Conservation (phyloP, 2,888 invertebrate species). For the Xanthorhoe designata region DNA sequence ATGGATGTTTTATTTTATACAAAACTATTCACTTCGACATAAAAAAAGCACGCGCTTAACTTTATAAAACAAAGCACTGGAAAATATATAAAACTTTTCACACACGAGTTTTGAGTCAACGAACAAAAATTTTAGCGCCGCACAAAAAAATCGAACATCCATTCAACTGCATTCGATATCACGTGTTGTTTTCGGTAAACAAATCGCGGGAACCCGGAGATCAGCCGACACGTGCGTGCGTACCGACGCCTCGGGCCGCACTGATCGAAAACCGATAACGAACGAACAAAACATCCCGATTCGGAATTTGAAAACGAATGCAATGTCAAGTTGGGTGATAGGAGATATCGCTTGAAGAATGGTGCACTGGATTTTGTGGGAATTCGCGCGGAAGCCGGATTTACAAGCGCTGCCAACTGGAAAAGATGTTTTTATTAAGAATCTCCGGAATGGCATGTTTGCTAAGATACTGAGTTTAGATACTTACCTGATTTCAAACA, state of each 20-base stretch:
- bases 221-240: constrained; percentile 65
- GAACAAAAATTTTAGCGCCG: constrained; percentile 7
- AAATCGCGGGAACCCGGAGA: constrained; percentile 52
- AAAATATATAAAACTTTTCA: constrained; percentile 10
- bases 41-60: not conserved
- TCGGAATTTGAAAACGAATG: constrained; percentile 39
- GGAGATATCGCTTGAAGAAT: constrained; percentile 26
- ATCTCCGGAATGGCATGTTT: not conserved
- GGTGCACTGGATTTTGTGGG: constrained; percentile 8
- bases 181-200: constrained; percentile 64
- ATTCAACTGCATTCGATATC: constrained; percentile 32
- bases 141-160: constrained; percentile 22
- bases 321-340: constrained; percentile 31
- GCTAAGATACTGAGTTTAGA: not conserved
- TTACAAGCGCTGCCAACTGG: constrained; percentile 5
- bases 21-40: not conserved
- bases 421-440: constrained; percentile 3
- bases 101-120: constrained; percentile 5
- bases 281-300: constrained; percentile 48
- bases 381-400: not conserved
- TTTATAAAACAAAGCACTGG: not conserved
- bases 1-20: not conserved
- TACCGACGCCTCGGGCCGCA: constrained; percentile 63
- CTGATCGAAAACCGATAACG: constrained; percentile 74
- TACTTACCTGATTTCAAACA: too few relatives aligned